Evolutionary conservation across 2,797 vertebrate species (phyloP).

Genomic region (Sylvilagus floridanus): DNA sequence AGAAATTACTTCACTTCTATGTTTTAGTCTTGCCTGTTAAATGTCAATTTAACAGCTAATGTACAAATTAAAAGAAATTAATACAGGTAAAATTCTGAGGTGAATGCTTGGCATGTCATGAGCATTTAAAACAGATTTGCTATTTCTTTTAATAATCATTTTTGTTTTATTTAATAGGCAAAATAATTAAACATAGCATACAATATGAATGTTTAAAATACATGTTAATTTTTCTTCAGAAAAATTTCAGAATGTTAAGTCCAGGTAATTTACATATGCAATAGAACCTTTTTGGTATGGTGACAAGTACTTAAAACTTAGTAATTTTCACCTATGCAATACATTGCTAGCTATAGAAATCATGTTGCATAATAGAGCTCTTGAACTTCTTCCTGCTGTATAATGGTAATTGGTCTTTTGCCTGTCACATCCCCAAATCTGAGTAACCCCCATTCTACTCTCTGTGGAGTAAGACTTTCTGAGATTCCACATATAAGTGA

Average conservation of each 20-base stretch:
- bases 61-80: slow-evolving; percentile 20
- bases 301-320: background rate
- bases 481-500: background rate
- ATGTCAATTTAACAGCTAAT: background rate
- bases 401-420: background rate
- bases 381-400: background rate
- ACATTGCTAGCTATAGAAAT: background rate
- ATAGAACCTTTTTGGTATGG: background rate
- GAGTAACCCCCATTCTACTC: background rate
- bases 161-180: background rate
- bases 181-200: background rate
- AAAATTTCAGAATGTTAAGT: background rate
- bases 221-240: too few species aligned
- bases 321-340: background rate
- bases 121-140: background rate
- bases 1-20: background rate
- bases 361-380: background rate
- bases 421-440: background rate
- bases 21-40: background rate
- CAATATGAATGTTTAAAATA: too few species aligned
- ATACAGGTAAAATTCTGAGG: background rate
- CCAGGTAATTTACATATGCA: background rate
- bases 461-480: background rate
- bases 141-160: background rate
- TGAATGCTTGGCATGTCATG: background rate